Conservation (phyloP, 1,140 invertebrate species). For the Sminthurinus signatus region DNA sequence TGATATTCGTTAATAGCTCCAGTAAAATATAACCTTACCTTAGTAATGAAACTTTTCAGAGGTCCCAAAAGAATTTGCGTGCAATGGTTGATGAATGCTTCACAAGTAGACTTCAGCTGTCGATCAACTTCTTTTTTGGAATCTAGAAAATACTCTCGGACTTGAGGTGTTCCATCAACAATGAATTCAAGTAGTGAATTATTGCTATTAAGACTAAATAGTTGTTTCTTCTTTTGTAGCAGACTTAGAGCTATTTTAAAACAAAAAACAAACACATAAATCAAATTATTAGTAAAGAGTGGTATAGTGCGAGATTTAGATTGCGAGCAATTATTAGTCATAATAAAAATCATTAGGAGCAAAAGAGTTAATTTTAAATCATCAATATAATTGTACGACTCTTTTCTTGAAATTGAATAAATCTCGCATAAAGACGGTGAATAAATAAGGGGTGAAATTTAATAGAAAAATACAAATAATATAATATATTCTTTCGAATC, state of each 20-base stretch:
- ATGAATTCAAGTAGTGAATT: conserved; percentile 90
- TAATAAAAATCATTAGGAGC: too few species aligned
- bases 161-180: conserved; percentile 81
- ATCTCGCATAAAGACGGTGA: too few species aligned
- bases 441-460: background rate
- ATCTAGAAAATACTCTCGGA: conserved; percentile 84
- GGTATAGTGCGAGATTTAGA: too few species aligned
- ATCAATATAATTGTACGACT: too few species aligned
- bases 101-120: conserved; percentile 85
- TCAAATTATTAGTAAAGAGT: too few species aligned
- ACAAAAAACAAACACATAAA: conserved; percentile 28
- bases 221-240: conserved; percentile 72
- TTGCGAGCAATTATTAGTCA: too few species aligned
- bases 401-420: too few species aligned
- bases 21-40: conserved; percentile 51
- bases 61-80: conserved; percentile 68
- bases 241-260: conserved; percentile 72
- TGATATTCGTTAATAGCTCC: too few species aligned
- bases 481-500: background rate
- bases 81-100: conserved; percentile 75
- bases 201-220: conserved; percentile 81
- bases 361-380: too few species aligned
- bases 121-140: conserved; percentile 91
- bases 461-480: background rate
- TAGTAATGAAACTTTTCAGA: conserved; percentile 64